Evolutionary conservation across 2,797 vertebrate species (phyloP).

Genomic region (Acestrorhynchus altus): DNA sequence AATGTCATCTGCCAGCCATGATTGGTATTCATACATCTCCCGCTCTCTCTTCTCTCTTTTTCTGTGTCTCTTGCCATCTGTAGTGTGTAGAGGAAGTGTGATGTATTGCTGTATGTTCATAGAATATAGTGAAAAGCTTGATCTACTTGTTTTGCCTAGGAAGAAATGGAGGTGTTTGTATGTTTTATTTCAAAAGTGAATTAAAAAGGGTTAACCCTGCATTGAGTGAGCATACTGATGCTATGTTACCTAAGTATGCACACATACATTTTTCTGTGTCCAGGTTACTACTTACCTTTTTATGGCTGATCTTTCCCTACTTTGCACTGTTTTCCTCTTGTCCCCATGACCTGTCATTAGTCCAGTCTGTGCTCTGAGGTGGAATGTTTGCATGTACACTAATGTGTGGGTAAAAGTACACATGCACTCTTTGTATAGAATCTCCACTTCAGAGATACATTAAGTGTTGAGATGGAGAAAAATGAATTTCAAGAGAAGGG

Average conservation of each 20-base stretch:
- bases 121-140: not conserved
- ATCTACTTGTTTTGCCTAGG: not conserved
- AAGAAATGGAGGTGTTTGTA: not conserved
- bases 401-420: not conserved
- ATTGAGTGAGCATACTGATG: constrained; percentile 19
- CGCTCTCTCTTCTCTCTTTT: not conserved
- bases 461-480: not conserved
- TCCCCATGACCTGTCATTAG: constrained; percentile 43
- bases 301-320: constrained; percentile 43
- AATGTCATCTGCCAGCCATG: not conserved
- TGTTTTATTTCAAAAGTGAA: constrained; percentile 23
- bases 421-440: not conserved
- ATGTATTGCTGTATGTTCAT: not conserved
- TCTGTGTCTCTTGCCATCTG: not conserved
- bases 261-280: constrained; percentile 25
- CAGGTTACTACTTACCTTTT: constrained; percentile 47
- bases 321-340: constrained; percentile 38
- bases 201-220: constrained; percentile 25
- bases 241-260: not conserved
- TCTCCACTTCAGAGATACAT: not conserved
- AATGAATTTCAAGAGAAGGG: constrained; percentile 5
- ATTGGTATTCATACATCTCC: not conserved
- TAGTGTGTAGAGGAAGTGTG: not conserved
- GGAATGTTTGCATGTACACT: not conserved
- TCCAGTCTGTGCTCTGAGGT: not conserved